These are phyloP conservation scores for Bombycilla garrulus DNA, from an alignment of 2,113 vertebrate genomes.

Conservation along the genomic window DNA sequence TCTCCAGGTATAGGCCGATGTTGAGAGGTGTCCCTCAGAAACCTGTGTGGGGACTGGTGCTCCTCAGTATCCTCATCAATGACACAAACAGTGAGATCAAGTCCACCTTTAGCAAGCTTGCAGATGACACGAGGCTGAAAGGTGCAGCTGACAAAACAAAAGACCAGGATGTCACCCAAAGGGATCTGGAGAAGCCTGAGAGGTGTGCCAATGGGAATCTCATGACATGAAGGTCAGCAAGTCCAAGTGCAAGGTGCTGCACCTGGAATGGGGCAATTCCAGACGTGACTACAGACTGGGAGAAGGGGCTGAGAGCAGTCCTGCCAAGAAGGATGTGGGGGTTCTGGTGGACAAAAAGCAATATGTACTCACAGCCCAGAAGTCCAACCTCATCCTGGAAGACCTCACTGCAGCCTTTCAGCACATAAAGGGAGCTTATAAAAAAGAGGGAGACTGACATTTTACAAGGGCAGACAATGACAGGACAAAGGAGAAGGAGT, in stretches of 20 bases:
- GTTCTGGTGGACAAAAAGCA: background rate
- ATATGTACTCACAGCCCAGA: background rate
- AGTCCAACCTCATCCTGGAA: background rate
- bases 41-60: fast-evolving
- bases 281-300: background rate
- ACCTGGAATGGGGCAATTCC: background rate
- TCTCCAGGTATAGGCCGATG: fast-evolving
- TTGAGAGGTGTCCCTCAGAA: background rate
- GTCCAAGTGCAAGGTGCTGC: background rate
- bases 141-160: background rate
- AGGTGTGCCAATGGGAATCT: background rate
- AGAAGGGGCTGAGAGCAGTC: background rate
- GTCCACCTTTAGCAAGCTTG: background rate
- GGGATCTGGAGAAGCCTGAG: background rate
- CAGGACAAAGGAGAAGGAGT: background rate
- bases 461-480: background rate
- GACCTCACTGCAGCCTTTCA: background rate
- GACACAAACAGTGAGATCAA: background rate
- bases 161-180: background rate
- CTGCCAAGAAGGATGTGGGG: background rate
- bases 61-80: background rate
- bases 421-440: background rate
- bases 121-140: background rate
- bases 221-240: background rate
- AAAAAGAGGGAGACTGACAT: background rate